phyloP scores from a whole-genome alignment of 2,888 invertebrate genomes.

The Bibio marci region DNA sequence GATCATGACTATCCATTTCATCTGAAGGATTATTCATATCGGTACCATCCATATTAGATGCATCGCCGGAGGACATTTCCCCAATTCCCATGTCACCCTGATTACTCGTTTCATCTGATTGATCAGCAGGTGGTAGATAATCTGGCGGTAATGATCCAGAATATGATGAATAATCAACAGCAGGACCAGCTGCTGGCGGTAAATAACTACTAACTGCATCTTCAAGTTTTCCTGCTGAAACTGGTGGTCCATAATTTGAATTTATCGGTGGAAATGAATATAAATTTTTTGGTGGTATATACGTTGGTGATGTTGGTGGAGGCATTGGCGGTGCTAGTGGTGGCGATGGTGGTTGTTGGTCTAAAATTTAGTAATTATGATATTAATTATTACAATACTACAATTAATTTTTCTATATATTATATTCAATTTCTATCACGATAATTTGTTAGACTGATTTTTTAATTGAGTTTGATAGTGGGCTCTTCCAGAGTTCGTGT shows the following conservation, averaged over 20 bases:
- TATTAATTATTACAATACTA: too few species aligned
- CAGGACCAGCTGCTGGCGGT: conserved; percentile 4
- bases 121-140: neutral
- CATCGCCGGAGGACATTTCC: neutral
- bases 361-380: too few species aligned
- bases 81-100: too few species aligned
- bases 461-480: too few species aligned
- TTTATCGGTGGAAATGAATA: conserved; percentile 5
- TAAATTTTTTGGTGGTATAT: conserved; percentile 1
- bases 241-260: neutral
- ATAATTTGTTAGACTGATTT: too few species aligned
- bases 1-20: conserved; percentile 1
- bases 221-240: neutral
- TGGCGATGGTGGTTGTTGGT: neutral
- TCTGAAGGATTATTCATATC: neutral
- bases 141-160: conserved; percentile 1
- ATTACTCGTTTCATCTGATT: too few species aligned
- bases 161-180: neutral
- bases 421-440: too few species aligned
- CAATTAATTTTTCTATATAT: too few species aligned
- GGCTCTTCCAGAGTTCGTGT: too few species aligned
- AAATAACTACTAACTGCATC: conserved; percentile 1
- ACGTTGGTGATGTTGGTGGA: neutral
- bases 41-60: conserved; percentile 2
- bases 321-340: neutral